Base-by-base conservation (phyloP, 2,113 vertebrate genomes). In the Bubo scandiacus region DNA sequence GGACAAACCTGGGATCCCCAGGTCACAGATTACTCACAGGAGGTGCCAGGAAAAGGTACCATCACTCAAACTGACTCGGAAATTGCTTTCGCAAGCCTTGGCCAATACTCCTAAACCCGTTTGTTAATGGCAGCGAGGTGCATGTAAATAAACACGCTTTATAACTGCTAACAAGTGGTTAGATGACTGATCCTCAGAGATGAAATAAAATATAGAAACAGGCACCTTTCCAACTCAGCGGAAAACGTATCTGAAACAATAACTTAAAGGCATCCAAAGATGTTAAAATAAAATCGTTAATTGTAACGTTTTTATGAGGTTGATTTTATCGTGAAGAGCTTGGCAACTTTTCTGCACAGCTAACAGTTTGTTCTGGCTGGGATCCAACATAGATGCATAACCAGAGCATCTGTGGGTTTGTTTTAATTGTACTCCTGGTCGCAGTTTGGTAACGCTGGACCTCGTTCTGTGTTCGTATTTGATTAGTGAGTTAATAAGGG, bases 311-410 rank as follows among this genome's bases (percentile, higher is more conserved):
- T 95, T 94, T 81, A 92, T 54, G 85, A 55, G 18, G 34, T 21
- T 78, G 87, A 86, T 88, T 86, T 96, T 96, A 83, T 83, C 29
- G 0, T 74, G 29, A 89, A 94, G 88, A 94, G 57, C 63, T 91
- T 92, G 94, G 91, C 83, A 92, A 71, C 32, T 90, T 84, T 74
- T 89, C 62, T 78, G 62, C 82, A 81, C 36, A 92, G 57, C 84
- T 81, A 61, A 86, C 61, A 86, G 81, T 85, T 96, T 81, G 62
- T 12, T 80, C 90, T 94, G 90, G 90, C 92, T 54, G 58, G 58
- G 68, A 80, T 86, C 86, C 95, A 92, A 55, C 59, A 81, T 8
- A 93, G 82, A 78, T n/a, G 32, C 75, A 68, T 32, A 71, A 89
- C 42, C 40, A 91, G 57, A 86, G 77, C 86, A 73, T 72, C 92